Percentiles rank a stretch among this genome's conserved stretches.
Conservation (phyloP, 2,888 invertebrate genomes). For the Pedicia rivosa region DNA sequence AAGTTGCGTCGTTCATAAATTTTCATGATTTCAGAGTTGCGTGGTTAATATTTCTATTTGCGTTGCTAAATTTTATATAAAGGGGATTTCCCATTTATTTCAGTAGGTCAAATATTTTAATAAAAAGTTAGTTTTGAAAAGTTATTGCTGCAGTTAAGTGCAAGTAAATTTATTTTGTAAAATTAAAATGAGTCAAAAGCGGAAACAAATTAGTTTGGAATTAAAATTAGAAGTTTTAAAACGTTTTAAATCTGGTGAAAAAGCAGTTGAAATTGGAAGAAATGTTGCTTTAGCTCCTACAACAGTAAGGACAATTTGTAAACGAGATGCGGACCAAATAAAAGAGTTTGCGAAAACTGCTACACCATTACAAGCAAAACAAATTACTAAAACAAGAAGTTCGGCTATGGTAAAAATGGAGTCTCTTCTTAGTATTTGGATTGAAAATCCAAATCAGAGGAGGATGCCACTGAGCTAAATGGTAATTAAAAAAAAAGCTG, state of each 20-base stretch:
- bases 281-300: conserved; percentile 9
- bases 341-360: conserved; percentile 8
- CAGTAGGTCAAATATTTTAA: conserved; percentile 1
- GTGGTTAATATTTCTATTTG: not conserved
- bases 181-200: conserved; percentile 8
- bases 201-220: conserved; percentile 10
- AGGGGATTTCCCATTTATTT: conserved; percentile 3
- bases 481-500: conserved; percentile 7
- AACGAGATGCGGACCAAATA: conserved; percentile 9
- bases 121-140: conserved; percentile 5
- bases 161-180: conserved; percentile 3
- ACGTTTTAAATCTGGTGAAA: conserved; percentile 9
- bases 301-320: conserved; percentile 9
- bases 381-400: conserved; percentile 9
- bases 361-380: conserved; percentile 8
- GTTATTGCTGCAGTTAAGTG: conserved; percentile 2
- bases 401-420: conserved; percentile 8
- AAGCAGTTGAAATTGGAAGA: conserved; percentile 8
- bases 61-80: conserved; percentile 2
- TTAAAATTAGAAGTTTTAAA: conserved; percentile 8
- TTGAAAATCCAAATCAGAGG: conserved; percentile 8
- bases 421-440: conserved; percentile 7
- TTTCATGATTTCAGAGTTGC: not conserved
- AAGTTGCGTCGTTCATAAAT: conserved; percentile 1
- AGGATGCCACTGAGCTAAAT: conserved; percentile 10